These are phyloP conservation scores for Aelia acuminata DNA, from an alignment of 2,888 invertebrate species.

Conservation along the genomic window DNA sequence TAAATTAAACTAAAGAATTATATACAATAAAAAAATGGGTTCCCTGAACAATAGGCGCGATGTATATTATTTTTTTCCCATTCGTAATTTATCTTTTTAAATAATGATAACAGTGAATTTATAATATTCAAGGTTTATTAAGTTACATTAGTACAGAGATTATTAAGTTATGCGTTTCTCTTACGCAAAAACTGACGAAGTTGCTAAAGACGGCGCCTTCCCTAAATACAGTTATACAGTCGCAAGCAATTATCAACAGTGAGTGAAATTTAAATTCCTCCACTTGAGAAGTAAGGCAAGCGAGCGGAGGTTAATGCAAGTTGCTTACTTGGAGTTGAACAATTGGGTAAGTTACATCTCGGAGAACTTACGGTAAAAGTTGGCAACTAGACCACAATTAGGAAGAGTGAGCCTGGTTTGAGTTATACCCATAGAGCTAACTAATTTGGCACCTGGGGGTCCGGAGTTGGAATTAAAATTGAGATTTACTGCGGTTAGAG, in stretches of 20 bases:
- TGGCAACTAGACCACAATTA: slow-evolving; percentile 25
- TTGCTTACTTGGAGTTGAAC: slow-evolving; percentile 28
- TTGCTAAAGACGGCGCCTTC: not conserved
- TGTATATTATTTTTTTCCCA: no score
- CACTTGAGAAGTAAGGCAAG: not conserved
- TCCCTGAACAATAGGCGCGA: no score
- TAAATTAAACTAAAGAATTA: no score
- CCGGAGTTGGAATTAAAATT: slow-evolving; percentile 32
- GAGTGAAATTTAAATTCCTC: slow-evolving; percentile 37
- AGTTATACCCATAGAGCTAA: slow-evolving; percentile 30
- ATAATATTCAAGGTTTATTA: no score
- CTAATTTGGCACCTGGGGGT: slow-evolving; percentile 36
- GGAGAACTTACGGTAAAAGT: not conserved
- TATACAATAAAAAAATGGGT: no score
- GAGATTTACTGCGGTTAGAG: not conserved
- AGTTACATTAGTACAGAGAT: no score
- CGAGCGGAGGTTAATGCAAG: not conserved
- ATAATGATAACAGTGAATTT: no score
- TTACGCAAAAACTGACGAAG: not conserved
- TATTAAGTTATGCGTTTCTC: no score
- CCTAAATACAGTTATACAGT: not conserved
- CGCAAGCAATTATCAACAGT: not conserved
- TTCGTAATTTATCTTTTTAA: no score
- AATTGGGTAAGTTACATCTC: slow-evolving; percentile 31
- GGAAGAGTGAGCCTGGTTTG: not conserved